Evolutionary conservation across 1,140 invertebrate genomes (phyloP), one percentile per base, ranked within the genome.

Genomic region (Polyergus mexicanus): DNA sequence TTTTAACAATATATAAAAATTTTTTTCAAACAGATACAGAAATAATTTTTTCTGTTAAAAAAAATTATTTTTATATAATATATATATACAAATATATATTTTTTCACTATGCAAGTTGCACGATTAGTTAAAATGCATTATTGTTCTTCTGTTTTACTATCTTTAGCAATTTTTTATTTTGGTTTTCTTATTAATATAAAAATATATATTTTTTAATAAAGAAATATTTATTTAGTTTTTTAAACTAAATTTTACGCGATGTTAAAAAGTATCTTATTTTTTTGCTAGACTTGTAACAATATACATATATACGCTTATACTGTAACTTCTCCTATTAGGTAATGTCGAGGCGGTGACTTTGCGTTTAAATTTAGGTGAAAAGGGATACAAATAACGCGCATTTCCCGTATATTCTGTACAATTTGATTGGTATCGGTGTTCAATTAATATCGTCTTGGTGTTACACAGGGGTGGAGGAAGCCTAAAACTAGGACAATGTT

Each of bases 401-500:
- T 44, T 72, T 83, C 10, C 16, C 25, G 22, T 58, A 25, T 81
- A 74, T 62, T 72, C 56, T 35, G 38, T 47, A 68, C 54, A 11
- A 83, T 83, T 69, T 44, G 47, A 74, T 51, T 71, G 84, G 77
- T 84, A 66, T 87, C 85, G 71, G 86, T 86, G 90, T 91, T 87
- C 88, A 91, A 92, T 88, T 93, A 92, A 91, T 93, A 84, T 87
- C 89, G 75, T 93, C 90, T 94, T 94, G 93, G 91, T 94, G 89
- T 94, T 94, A 94, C 92, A 90, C 95, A 97, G 97, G 96, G 96
- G 90, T 97, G 97, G 97, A 96, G 97, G 95, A 97, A 97, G 95
- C 96, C 96, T 92, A 97, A 97, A 94, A 97, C 96, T 91, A 96
- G 97, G 93, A 97, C 96, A 92, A 96, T 97, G 95, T 96, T 97